Evolutionary conservation across 1,140 invertebrate species (phyloP).

Genomic region (Leptinotarsa undecemlineata): DNA sequence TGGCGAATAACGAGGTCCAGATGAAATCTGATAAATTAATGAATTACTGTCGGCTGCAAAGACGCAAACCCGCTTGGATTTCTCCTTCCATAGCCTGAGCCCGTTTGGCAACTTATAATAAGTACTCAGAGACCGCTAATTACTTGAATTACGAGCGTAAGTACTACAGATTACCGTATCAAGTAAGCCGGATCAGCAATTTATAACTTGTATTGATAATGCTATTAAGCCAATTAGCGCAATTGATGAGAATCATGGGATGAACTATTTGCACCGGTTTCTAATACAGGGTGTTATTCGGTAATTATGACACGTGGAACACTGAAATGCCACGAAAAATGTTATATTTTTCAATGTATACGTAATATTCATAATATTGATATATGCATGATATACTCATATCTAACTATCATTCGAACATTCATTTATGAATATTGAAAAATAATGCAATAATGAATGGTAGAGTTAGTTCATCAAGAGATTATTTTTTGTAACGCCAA

Average conservation of each 20-base stretch:
- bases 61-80: background rate
- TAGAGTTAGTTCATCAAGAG: too few relatives aligned
- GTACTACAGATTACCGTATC: background rate
- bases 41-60: background rate
- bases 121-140: background rate
- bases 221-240: background rate
- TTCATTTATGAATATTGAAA: too few relatives aligned
- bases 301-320: too few relatives aligned
- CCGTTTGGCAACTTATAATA: slow-evolving; percentile 1
- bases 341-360: too few relatives aligned
- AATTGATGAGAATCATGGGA: background rate
- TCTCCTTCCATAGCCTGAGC: background rate
- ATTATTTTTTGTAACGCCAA: too few relatives aligned
- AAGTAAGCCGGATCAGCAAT: background rate
- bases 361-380: too few relatives aligned
- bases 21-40: slow-evolving; percentile 6
- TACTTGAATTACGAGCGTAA: slow-evolving; percentile 3
- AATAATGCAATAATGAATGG: too few relatives aligned
- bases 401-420: too few relatives aligned
- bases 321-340: too few relatives aligned
- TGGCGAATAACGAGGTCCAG: background rate
- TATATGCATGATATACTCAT: too few relatives aligned
- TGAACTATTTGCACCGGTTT: background rate
- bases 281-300: too few relatives aligned
- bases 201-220: background rate